Percentiles rank a stretch among this genome's conserved stretches.
These are phyloP conservation scores for Trisateles emortualis DNA, from an alignment of 2,888 invertebrate species.

Conservation along the genomic window DNA sequence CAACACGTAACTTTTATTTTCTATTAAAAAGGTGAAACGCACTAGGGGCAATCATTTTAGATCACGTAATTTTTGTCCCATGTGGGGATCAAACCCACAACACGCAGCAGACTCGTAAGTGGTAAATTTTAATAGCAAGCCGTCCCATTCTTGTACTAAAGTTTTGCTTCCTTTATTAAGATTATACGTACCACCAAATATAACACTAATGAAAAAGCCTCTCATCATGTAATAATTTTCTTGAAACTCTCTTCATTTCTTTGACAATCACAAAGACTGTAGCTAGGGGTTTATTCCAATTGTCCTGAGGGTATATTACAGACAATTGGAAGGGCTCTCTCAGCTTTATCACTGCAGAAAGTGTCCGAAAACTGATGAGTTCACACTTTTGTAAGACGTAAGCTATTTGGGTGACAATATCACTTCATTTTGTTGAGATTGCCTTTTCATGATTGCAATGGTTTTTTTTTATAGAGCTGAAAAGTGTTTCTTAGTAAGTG, in stretches of 20 bases:
- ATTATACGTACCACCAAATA: too few species aligned
- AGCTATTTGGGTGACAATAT: conserved; percentile 25
- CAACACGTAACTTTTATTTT: too few species aligned
- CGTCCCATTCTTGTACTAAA: too few species aligned
- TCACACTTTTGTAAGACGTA: conserved; percentile 33
- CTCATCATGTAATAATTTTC: too few species aligned
- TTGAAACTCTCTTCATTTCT: neutral
- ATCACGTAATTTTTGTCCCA: too few species aligned
- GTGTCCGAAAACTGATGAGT: conserved; percentile 28
- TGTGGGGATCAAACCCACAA: too few species aligned
- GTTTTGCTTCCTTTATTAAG: too few species aligned
- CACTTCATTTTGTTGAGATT: conserved; percentile 31
- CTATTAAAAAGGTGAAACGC: too few species aligned
- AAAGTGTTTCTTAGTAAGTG: neutral
- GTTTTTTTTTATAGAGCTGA: conserved; percentile 9
- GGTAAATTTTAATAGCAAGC: too few species aligned
- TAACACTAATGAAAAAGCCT: too few species aligned
- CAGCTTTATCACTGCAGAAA: conserved; percentile 19
- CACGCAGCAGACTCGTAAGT: too few species aligned
- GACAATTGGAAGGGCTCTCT: conserved; percentile 14
- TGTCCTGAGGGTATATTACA: conserved; percentile 12
- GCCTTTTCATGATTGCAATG: conserved; percentile 25
- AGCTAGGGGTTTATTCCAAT: conserved; percentile 7
- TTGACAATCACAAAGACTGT: neutral
- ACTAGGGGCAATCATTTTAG: too few species aligned